Base-by-base conservation (phyloP, 2,888 invertebrate genomes). In the Drosophila hamatofila region DNA sequence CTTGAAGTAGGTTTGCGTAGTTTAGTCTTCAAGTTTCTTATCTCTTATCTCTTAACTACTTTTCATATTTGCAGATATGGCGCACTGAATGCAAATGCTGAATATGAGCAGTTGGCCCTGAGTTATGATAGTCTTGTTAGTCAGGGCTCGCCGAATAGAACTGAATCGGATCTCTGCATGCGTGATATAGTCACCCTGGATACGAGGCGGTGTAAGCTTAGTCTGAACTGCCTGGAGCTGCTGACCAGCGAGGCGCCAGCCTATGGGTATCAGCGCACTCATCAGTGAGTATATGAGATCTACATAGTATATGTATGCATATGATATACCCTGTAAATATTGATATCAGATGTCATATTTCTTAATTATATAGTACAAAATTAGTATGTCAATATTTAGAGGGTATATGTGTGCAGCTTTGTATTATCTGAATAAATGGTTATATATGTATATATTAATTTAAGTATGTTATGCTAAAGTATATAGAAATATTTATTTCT, bases 201-300 rank as follows among this genome's bases (percentile, higher is more conserved):
- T 21, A 35, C 60, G 4, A 67, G 67, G 0, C 59, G 46, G 5
- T 92, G 92, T 54, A 70, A 80, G 25, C 64, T 91, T 0, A 80
- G 81, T 25, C 49, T 57, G 4, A 57, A 69, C 2, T 92, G 92
- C 42, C 52, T 91, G 14, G 68, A 84, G 21, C 62, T 92, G 14
- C 78, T 92, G 72, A 84, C 78, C 4, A 88, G 81, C 11, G 78
- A 80, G 61, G 62, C 75, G 30, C 83, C 90, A 1, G 78, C 91
- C 8, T 92, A 88, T 61, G 92, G 92, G 14, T 92, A 92, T 71
- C 90, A 90, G 39, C 87, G 91, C 3, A 92, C 91, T 30, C 92
- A 92, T 81, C 92, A 92, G 92, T 92, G 80, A 75, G 91, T 84
- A 56, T 11, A 8, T 2, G 14, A 16, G 9, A 21, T 4, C 2